Base-by-base conservation (phyloP, 2,113 vertebrate species). In the Beaufortia kweichowensis region DNA sequence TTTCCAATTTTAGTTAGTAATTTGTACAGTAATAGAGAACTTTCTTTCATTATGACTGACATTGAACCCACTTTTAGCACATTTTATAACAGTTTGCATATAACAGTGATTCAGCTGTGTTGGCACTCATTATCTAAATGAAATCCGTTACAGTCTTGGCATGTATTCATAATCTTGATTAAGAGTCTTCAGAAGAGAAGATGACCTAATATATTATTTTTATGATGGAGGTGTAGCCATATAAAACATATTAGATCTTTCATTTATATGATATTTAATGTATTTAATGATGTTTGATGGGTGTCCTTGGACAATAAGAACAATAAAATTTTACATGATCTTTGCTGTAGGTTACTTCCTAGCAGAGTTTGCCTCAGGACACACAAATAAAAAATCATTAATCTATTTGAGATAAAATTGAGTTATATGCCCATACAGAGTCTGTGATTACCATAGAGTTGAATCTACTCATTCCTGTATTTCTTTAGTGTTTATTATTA, bases 91-190 rank as follows among this genome's bases (percentile, higher is more conserved):
- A 23, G 28, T 63, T 75, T 68, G 77, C 57, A 75, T 75, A 72
- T 50, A 78, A 33, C 72, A 73, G 71, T 59, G 29, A 50, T 59
- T 24, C 50, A 17, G 63, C 69, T 17, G 63, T 39, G 29, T 64
- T 77, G 75, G 23, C 26, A 60, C 59, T 24, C 64, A 57, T 78
- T 73, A 48, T 68, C 17, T 74, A 59, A 81, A 63, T 76, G 31
- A 76, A 72, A 63, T 79, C 77, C 57, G 77, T 84, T 81, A 79
- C 70, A 67, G 71, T 39, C 53, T 59, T 80, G 75, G 70, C 73
- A 75, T 83, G 75, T 65, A 56, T 80, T 80, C 50, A 70, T 74
- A 63, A 56, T 79, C 75, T 74, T 74, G 63, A 75, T 81, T 81
- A 62, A 65, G 77, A 48, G 69, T 50, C 80, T 68, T 75, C 77